Percentiles rank a stretch among this genome's conserved stretches.
phyloP scores from a whole-genome alignment of 2,888 invertebrate species.

The Chloroclystis v-ata region DNA sequence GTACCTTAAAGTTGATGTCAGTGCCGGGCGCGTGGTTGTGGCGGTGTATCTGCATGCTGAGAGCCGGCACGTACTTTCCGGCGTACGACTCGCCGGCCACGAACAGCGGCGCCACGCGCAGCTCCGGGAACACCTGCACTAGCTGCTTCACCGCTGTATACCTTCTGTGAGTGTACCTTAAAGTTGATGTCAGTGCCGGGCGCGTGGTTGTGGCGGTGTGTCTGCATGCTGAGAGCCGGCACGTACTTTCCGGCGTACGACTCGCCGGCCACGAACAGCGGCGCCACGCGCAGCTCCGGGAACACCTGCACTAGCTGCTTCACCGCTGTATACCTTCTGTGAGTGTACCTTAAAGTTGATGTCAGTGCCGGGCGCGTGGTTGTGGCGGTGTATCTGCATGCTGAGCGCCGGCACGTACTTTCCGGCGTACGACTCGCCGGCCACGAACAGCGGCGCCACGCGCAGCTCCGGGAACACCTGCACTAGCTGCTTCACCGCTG shows the following conservation, averaged over 20 bases:
- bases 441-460: constrained; percentile 78
- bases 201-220: constrained; percentile 58
- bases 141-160: no score
- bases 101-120: no score
- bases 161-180: constrained; percentile 44
- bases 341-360: constrained; percentile 64
- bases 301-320: constrained; percentile 81
- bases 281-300: constrained; percentile 73
- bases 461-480: constrained; percentile 78
- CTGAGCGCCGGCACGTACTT: constrained; percentile 79
- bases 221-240: constrained; percentile 77
- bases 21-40: constrained; percentile 42
- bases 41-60: no score
- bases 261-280: constrained; percentile 82
- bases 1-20: constrained; percentile 67
- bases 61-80: no score
- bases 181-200: constrained; percentile 55
- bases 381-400: constrained; percentile 70
- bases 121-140: no score
- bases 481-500: constrained; percentile 78
- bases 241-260: constrained; percentile 80
- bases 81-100: no score
- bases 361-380: constrained; percentile 37
- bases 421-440: constrained; percentile 83
- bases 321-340: constrained; percentile 39